These are phyloP conservation scores for Philereme vetulata DNA, from an alignment of 2,888 invertebrate species.

Conservation along the genomic window DNA sequence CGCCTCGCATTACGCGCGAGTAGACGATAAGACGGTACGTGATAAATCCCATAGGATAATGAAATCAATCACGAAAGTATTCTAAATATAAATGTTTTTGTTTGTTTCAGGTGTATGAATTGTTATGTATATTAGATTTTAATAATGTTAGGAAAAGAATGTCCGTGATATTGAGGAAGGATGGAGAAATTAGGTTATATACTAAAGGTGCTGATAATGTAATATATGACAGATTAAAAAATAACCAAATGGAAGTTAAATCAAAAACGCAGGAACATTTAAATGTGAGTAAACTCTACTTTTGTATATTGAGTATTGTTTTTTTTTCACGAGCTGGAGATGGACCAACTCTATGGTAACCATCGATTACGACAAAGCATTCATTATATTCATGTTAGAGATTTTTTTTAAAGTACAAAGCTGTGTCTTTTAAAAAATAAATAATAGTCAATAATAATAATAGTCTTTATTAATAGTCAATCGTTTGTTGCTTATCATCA, in stretches of 20 bases:
- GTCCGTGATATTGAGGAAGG: slow-evolving; percentile 96
- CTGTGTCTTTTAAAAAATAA: too few relatives aligned
- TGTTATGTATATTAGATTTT: slow-evolving; percentile 99
- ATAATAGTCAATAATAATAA: too few relatives aligned
- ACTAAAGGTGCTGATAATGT: slow-evolving; percentile 99
- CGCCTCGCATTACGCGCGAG: too few relatives aligned
- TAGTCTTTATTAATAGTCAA: too few relatives aligned
- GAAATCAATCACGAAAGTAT: background rate
- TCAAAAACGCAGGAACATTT: slow-evolving; percentile 95
- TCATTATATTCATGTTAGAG: too few relatives aligned
- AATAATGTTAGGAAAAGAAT: slow-evolving; percentile 99
- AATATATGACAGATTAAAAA: slow-evolving; percentile 95
- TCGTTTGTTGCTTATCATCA: too few relatives aligned
- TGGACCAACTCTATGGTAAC: too few relatives aligned
- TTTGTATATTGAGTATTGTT: too few relatives aligned
- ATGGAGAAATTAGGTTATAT: slow-evolving; percentile 93
- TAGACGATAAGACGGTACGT: too few relatives aligned
- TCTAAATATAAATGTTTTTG: slow-evolving; percentile 18
- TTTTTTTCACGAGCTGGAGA: background rate
- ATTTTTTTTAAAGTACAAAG: too few relatives aligned
- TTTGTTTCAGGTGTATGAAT: slow-evolving; percentile 92
- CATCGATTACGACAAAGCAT: too few relatives aligned
- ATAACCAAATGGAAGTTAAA: slow-evolving; percentile 89
- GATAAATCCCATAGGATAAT: too few relatives aligned
- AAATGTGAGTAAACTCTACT: slow-evolving; percentile 89